Base-by-base conservation (phyloP, 1,140 invertebrate species). In the Procambarus virginalis region DNA sequence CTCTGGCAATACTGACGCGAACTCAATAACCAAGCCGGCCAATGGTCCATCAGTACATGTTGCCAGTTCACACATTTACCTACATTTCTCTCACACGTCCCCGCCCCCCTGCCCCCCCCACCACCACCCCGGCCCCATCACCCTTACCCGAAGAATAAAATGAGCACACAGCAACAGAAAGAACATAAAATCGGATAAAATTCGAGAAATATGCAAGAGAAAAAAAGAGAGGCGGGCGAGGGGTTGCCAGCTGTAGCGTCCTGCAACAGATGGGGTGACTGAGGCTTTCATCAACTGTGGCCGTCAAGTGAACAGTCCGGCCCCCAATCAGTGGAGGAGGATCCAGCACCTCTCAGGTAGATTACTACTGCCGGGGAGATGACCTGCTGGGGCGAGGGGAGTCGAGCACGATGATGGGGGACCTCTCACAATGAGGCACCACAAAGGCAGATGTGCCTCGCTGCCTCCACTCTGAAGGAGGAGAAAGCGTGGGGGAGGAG, bases 21-120 rank as follows among this genome's bases (percentile, higher is more conserved):
- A 82, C 80, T 82, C 80, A 82, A 81, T 82, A 82, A 82, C 80
- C 80, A 82, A 82, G 22, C 80, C 22, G 58, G 80, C 22, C 80
- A 82, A 82, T 64, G 58, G 80, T 68, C 80, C 48, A 68, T 82
- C 80, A 82, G 55, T 22, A n/a, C 45, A 34, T 46, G 80, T 68
- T 68, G 80, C 80, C 58, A 82, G 20, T 60, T 81, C 79, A 58
- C 79, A 55, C 51, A 20, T 51, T 58, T 49, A 48, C 22, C 82
- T 34, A 51, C 51, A 12, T 45, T 22, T 55, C 49, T 64, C 49
- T 73, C 55, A 14, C 2, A 12, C 64, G 49, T 55, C 1, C 48
- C 8, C 20, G 10, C n/a, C 20, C 3, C 0, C 14, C 12, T 64
- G 2, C 55, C 49, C 17, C 34, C 5, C 2, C 14, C 6, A 14